Evolutionary conservation across 1,140 invertebrate species (phyloP).

Genomic region (Cardiocondyla obscurior): DNA sequence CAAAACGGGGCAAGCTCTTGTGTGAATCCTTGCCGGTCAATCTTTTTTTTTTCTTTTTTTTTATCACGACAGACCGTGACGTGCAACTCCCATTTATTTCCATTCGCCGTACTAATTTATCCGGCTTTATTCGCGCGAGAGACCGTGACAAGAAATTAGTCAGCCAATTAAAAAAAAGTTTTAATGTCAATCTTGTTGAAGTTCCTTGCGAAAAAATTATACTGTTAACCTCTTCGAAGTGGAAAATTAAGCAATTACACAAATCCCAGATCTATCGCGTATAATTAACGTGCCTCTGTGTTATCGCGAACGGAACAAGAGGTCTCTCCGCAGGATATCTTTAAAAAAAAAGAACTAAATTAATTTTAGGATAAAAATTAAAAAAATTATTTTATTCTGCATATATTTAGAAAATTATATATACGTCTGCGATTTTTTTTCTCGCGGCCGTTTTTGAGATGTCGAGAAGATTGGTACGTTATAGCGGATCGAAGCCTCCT

Average conservation of each 20-base stretch:
- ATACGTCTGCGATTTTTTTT: not conserved
- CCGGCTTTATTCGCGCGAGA: not conserved
- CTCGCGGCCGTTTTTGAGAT: not conserved
- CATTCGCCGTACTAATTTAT: slow-evolving; percentile 31
- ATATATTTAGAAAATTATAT: no score
- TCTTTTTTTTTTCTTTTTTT: slow-evolving; percentile 32
- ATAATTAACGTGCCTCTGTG: not conserved
- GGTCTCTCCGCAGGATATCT: not conserved
- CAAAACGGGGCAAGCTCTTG: slow-evolving; percentile 7
- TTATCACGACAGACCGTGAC: slow-evolving; percentile 9
- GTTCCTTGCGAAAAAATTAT: no score
- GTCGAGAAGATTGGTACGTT: slow-evolving; percentile 25
- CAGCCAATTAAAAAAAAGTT: not conserved
- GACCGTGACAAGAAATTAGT: not conserved
- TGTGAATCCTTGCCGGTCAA: not conserved
- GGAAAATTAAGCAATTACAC: no score
- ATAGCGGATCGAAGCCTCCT: slow-evolving; percentile 16
- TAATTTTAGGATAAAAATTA: not conserved
- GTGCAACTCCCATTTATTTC: slow-evolving; percentile 8
- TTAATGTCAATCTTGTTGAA: not conserved
- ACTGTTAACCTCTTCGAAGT: no score
- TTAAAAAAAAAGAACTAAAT: not conserved
- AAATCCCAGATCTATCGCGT: not conserved
- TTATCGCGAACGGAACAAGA: not conserved
- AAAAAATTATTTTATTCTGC: not conserved